A percentile compares a stretch with the other conserved stretches of the same genome.
Conservation (phyloP, 2,797 vertebrate species). For the Xenentodon cancila region DNA sequence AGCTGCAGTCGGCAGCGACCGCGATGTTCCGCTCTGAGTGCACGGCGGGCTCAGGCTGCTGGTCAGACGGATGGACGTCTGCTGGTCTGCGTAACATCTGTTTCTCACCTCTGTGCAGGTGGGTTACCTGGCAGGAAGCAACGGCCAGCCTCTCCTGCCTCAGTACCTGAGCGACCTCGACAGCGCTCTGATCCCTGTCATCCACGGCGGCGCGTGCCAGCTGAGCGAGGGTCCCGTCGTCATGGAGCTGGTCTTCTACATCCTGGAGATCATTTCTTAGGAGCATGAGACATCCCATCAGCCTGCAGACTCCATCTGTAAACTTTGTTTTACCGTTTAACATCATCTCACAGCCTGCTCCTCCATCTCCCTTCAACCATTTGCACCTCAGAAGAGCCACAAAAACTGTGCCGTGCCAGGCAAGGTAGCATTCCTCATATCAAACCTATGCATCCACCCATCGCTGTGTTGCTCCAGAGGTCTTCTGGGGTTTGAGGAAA, state of each 20-base stretch:
- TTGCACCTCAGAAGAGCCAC: slow-evolving; percentile 73
- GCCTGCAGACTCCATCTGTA: slow-evolving; percentile 5
- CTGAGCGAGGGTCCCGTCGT: slow-evolving; percentile 94
- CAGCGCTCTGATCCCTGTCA: slow-evolving; percentile 96
- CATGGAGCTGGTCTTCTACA: slow-evolving; percentile 99
- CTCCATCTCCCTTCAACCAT: slow-evolving; percentile 33
- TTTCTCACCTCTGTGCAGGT: slow-evolving; percentile 78
- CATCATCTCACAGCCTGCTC: slow-evolving; percentile 17
- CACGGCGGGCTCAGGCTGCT: too few relatives aligned
- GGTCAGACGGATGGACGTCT: too few relatives aligned
- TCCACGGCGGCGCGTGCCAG: slow-evolving; percentile 96
- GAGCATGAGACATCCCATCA: slow-evolving; percentile 20
- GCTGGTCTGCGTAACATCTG: too few relatives aligned
- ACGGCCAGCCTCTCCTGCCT: slow-evolving; percentile 92
- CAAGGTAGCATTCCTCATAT: slow-evolving; percentile 66
- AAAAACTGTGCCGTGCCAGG: slow-evolving; percentile 67
- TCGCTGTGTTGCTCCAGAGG: slow-evolving; percentile 43
- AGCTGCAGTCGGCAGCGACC: too few relatives aligned
- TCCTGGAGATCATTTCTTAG: slow-evolving; percentile 98
- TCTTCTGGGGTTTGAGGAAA: slow-evolving; percentile 32
- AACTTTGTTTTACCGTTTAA: slow-evolving; percentile 1
- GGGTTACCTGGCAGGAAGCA: slow-evolving; percentile 97
- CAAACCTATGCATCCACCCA: slow-evolving; percentile 79
- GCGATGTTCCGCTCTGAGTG: too few relatives aligned
- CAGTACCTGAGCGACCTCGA: slow-evolving; percentile 98